Conservation (phyloP, 2,113 vertebrate genomes). For the Gallinago media region DNA sequence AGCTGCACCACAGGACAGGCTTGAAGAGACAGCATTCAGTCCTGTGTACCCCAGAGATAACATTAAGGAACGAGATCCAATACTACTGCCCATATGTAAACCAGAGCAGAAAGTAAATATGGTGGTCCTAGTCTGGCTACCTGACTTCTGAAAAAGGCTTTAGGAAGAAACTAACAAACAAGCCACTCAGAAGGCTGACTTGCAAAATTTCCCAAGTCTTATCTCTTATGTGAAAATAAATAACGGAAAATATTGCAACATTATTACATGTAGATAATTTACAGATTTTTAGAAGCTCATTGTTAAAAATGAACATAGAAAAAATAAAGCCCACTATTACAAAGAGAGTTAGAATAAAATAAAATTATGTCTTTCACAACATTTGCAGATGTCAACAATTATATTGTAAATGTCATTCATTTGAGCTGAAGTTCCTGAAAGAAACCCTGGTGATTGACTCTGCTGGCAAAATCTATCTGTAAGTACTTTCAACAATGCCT, state of each 20-base stretch:
- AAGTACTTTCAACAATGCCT: not conserved
- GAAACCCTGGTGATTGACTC: not conserved
- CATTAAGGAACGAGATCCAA: not conserved
- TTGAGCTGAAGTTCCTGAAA: not conserved
- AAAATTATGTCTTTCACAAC: not conserved
- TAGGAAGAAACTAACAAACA: not conserved
- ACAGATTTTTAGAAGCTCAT: not conserved
- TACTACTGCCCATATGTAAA: not conserved
- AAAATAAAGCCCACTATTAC: not conserved
- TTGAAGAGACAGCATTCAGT: not conserved
- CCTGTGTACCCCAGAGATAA: not conserved
- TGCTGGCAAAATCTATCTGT: not conserved
- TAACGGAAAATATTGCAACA: not conserved
- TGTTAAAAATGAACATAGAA: not conserved
- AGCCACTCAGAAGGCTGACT: not conserved
- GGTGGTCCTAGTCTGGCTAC: not conserved
- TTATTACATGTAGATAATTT: not conserved
- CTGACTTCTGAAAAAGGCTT: not conserved
- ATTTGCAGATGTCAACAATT: not conserved
- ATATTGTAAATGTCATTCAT: not conserved
- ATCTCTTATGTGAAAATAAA: not conserved
- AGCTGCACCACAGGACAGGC: not conserved
- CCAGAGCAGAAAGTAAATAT: not conserved
- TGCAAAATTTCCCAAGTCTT: not conserved
- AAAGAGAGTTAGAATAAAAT: not conserved